phyloP scores from a whole-genome alignment of 1,140 invertebrate genomes.

The Platyscapa corneri region DNA sequence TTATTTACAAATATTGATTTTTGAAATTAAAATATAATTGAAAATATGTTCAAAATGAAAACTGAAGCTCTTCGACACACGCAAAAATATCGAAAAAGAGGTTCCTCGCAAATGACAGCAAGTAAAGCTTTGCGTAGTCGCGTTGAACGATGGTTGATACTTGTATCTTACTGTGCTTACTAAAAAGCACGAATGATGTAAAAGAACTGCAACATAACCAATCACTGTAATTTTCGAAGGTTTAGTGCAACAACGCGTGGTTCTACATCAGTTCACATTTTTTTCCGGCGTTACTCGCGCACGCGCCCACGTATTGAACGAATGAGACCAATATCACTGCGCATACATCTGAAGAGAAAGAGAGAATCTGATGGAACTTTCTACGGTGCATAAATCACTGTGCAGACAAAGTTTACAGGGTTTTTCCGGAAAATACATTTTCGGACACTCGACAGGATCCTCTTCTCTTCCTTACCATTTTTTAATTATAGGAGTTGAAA shows the following conservation, averaged over 20 bases:
- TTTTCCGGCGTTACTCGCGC: not conserved
- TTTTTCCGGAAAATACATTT: conserved; percentile 47
- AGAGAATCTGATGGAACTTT: conserved; percentile 1
- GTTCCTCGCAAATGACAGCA: not conserved
- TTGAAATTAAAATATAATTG: too few species aligned
- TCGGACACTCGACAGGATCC: conserved; percentile 22
- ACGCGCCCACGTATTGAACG: not conserved
- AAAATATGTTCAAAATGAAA: not conserved
- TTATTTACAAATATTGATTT: too few species aligned
- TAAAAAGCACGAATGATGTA: not conserved
- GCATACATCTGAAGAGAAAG: not conserved
- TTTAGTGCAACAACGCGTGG: not conserved
- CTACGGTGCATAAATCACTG: conserved; percentile 39
- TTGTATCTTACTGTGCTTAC: not conserved
- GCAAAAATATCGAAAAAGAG: too few species aligned
- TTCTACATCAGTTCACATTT: not conserved
- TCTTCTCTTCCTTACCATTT: not conserved
- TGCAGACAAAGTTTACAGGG: conserved; percentile 35
- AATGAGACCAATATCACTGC: too few species aligned
- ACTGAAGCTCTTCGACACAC: not conserved
- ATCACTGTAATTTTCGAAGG: conserved; percentile 21
- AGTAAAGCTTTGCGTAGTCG: not conserved
- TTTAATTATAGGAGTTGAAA: not conserved
- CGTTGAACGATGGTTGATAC: not conserved
- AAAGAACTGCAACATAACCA: not conserved